Evolutionary conservation across 2,888 invertebrate genomes (phyloP).

Genomic region (Ophraella communa): DNA sequence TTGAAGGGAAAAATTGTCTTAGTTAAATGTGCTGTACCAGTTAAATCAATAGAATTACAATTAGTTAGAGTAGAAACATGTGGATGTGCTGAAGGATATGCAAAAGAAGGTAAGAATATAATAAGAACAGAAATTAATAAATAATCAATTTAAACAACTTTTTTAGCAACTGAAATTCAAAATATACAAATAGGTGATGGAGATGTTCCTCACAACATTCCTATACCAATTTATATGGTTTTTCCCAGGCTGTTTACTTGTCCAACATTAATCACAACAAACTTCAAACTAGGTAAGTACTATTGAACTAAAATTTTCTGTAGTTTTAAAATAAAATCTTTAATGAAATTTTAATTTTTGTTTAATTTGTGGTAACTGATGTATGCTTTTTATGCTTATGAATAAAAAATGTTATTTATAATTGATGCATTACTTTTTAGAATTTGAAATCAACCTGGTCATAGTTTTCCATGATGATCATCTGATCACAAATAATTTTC

Average conservation of each 20-base stretch:
- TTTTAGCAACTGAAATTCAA: constrained; percentile 92
- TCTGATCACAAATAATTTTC: constrained; percentile 93
- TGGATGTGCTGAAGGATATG: constrained; percentile 90
- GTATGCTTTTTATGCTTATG: not conserved
- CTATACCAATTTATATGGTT: constrained; percentile 93
- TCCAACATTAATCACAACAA: constrained; percentile 86
- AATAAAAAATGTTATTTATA: too few relatives aligned
- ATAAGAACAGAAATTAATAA: not conserved
- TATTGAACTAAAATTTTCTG: not conserved
- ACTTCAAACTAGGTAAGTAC: constrained; percentile 97
- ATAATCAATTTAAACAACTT: constrained; percentile 13
- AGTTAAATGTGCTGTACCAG: constrained; percentile 80
- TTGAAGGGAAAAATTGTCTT: constrained; percentile 85
- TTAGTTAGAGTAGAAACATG: constrained; percentile 94
- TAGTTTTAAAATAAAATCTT: too few relatives aligned
- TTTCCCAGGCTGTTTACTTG: constrained; percentile 95
- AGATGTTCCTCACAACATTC: constrained; percentile 80
- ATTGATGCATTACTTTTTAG: too few relatives aligned
- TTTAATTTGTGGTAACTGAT: too few relatives aligned
- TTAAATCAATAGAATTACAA: constrained; percentile 94
- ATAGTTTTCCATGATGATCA: constrained; percentile 93
- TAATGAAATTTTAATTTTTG: too few relatives aligned
- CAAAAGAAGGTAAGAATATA: constrained; percentile 76
- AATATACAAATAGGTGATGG: constrained; percentile 97
- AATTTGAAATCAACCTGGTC: constrained; percentile 93